Conservation (phyloP, 2,797 vertebrate species). For the Acipenser transmontanus region DNA sequence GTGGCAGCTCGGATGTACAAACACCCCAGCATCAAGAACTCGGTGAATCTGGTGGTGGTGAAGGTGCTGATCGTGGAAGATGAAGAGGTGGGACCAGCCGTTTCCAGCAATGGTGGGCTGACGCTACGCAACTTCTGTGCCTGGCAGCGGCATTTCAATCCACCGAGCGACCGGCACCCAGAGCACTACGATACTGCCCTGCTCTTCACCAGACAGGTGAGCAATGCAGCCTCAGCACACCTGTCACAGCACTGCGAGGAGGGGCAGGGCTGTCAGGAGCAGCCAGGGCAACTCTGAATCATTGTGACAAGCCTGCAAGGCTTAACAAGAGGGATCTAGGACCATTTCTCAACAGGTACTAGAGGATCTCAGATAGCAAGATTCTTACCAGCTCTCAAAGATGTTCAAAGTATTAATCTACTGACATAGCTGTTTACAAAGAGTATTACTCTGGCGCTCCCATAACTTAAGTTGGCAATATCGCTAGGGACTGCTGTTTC, state of each 20-base stretch:
- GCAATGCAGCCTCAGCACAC: conserved; percentile 1
- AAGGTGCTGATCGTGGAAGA: conserved; percentile 86
- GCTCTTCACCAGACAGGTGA: conserved; percentile 89
- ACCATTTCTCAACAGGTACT: no score
- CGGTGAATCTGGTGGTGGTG: conserved; percentile 81
- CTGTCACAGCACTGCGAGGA: conserved; percentile 17
- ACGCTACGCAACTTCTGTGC: conserved; percentile 86
- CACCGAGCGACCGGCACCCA: conserved; percentile 74
- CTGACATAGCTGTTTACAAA: no score
- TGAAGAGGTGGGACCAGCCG: conserved; percentile 61
- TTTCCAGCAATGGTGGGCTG: conserved; percentile 81
- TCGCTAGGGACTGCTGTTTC: no score
- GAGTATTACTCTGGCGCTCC: no score
- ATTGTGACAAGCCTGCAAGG: no score
- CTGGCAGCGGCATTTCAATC: conserved; percentile 89
- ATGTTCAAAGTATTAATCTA: no score
- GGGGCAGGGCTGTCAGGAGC: conserved; percentile 10
- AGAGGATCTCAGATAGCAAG: no score
- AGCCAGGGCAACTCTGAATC: conserved; percentile 12
- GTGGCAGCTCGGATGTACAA: conserved; percentile 82
- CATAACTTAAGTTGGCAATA: no score
- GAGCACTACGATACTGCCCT: conserved; percentile 92
- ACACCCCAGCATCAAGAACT: conserved; percentile 88
- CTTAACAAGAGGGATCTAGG: no score
- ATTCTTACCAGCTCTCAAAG: no score